Evolutionary conservation across 2,113 vertebrate species (phyloP), one percentile per base, ranked within the genome.

Genomic region (Nettapus auritus): DNA sequence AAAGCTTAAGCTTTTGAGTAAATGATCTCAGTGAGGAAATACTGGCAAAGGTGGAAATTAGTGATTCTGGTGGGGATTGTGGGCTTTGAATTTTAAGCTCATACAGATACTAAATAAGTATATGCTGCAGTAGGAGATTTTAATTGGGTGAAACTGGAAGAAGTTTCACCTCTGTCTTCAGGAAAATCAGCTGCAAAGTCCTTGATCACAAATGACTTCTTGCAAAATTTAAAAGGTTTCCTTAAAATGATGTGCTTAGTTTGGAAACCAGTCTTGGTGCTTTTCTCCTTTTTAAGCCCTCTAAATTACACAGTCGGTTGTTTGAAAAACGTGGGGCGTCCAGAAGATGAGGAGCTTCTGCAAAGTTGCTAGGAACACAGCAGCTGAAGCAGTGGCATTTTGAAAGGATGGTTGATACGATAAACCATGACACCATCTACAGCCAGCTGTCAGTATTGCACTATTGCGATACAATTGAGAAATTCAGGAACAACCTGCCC

Each of bases 341-440:
- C 20, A 14, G 63, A 33, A 16, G 48, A 23, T 2, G 8, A 86
- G 33, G 9, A 86, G 29, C 42, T 22, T 83, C 59, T 38, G 52
- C n/a, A 8, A 20, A 82, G 13, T 33, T 44, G 1, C 13, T 42
- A 21, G 20, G 33, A 16, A 5, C 48, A 3, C 0, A 38, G 46
- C 28, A 48, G 42, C 69, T 71, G 64, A 21, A 70, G 46, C 19
- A 40, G 52, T 10, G 42, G 44, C 12, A 0, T 64, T 89, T 66
- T 29, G 17, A 13, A 29, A 22, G 53, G 13, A 20, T 60, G 59
- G 17, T 15, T 93, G 70, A 89, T 94, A 7, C 6, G 42, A 3
- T 66, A 59, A 90, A 9, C 96, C 33, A 23, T 20, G 63, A 8
- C 82, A 80, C 97, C 97, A 95, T 73, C 97, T 97, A 40, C 76